Evolutionary conservation across 1,140 invertebrate genomes (phyloP).

Genomic region (Meloidogyne hapla): DNA sequence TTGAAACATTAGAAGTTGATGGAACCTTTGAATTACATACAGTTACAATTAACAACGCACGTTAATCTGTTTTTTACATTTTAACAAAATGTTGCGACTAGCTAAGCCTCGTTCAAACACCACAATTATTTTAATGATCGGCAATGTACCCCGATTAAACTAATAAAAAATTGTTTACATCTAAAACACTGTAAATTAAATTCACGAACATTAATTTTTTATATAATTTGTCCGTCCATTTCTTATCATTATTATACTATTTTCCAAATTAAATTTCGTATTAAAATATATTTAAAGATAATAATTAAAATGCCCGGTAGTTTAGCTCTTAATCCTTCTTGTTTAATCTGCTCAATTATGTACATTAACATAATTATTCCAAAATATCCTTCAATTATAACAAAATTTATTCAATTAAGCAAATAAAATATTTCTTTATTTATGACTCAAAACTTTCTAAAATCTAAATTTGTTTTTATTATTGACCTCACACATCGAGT

Average conservation of each 20-base stretch:
- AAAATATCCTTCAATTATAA: no score
- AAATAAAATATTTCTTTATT: no score
- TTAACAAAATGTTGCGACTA: not conserved
- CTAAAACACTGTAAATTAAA: not conserved
- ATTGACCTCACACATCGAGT: no score
- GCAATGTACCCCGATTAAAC: not conserved
- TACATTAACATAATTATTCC: no score
- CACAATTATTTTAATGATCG: not conserved
- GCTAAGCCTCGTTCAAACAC: not conserved
- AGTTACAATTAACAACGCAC: slow-evolving; percentile 49
- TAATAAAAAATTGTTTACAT: slow-evolving; percentile 1
- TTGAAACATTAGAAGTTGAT: slow-evolving; percentile 53
- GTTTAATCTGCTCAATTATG: no score
- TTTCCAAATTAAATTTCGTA: not conserved
- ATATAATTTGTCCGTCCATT: not conserved
- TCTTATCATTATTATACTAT: not conserved
- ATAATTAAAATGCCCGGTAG: no score
- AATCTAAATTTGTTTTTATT: no score
- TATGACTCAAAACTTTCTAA: no score
- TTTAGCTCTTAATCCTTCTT: no score
- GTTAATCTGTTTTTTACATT: not conserved
- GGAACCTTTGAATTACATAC: slow-evolving; percentile 54
- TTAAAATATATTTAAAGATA: not conserved
- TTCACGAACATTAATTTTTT: not conserved
- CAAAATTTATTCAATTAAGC: no score